phyloP scores from a whole-genome alignment of 2,797 vertebrate species.

The Salmo trutta region DNA sequence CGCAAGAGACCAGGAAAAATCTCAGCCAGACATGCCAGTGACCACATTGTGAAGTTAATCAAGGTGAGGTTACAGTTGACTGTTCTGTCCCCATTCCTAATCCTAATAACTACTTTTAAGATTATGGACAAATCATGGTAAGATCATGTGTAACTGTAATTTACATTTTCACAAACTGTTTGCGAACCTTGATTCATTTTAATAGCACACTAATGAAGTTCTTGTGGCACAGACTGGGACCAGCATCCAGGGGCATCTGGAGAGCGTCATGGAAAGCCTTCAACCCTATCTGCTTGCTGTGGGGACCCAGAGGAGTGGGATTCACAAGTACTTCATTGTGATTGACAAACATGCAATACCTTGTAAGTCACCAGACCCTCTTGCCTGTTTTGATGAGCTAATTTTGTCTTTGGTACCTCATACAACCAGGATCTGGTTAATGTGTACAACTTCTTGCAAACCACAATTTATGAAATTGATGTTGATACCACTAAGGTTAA shows the following conservation, averaged over 20 bases:
- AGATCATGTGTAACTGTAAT: too few relatives aligned
- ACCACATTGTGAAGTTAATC: too few relatives aligned
- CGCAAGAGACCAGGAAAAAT: too few relatives aligned
- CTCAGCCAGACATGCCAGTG: too few relatives aligned
- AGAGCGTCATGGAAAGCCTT: constrained; percentile 22
- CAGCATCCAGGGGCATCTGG: constrained; percentile 33
- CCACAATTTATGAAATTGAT: too few relatives aligned
- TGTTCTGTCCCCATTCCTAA: too few relatives aligned
- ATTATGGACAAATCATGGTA: too few relatives aligned
- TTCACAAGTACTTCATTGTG: constrained; percentile 32
- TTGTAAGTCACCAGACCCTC: constrained; percentile 27
- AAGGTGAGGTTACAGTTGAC: too few relatives aligned
- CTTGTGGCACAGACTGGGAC: constrained; percentile 23
- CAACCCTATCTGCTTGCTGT: constrained; percentile 36
- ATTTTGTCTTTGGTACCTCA: constrained; percentile 43
- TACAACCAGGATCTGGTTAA: constrained; percentile 10
- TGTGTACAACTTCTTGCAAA: too few relatives aligned
- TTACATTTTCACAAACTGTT: too few relatives aligned
- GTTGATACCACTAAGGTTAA: too few relatives aligned
- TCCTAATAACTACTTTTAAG: too few relatives aligned
- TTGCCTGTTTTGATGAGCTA: constrained; percentile 4
- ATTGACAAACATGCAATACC: constrained; percentile 38
- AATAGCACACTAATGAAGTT: constrained; percentile 7
- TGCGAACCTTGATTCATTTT: background rate
- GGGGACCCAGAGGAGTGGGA: constrained; percentile 18